These are phyloP conservation scores for Protomyctophum bolini DNA, from an alignment of 2,113 vertebrate genomes.

Conservation along the genomic window DNA sequence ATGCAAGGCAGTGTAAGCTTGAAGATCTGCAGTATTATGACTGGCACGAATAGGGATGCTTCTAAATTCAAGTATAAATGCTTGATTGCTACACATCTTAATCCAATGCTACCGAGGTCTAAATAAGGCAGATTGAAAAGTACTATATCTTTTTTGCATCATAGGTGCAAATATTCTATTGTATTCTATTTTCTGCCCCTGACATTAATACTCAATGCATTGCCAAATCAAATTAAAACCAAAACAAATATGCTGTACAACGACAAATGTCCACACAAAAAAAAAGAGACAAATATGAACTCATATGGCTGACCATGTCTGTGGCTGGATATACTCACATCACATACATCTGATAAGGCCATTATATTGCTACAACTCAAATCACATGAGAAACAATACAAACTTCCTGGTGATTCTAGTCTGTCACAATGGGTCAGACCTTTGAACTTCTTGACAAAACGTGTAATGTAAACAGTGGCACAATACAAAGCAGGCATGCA, in stretches of 20 bases:
- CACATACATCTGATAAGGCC: background rate
- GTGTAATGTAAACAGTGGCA: background rate
- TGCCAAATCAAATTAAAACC: background rate
- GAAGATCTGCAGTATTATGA: no score
- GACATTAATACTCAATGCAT: no score
- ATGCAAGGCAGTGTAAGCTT: no score
- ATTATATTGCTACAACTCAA: background rate
- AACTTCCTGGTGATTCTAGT: conserved; percentile 9
- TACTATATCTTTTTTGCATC: no score
- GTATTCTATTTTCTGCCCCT: no score
- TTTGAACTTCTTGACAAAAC: background rate
- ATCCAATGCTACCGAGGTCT: no score
- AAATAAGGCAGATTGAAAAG: no score
- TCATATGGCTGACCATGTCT: background rate
- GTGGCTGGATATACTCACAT: background rate
- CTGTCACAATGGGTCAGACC: background rate
- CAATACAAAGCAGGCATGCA: background rate
- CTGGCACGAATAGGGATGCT: no score
- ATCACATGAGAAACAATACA: background rate
- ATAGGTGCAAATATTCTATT: no score
- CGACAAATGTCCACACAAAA: background rate
- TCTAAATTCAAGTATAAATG: no score
- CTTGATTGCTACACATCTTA: no score
- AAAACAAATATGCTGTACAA: background rate
- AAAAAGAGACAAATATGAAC: background rate